Conservation (phyloP, 2,888 invertebrate species). For the Gonocerus acuteangulatus region DNA sequence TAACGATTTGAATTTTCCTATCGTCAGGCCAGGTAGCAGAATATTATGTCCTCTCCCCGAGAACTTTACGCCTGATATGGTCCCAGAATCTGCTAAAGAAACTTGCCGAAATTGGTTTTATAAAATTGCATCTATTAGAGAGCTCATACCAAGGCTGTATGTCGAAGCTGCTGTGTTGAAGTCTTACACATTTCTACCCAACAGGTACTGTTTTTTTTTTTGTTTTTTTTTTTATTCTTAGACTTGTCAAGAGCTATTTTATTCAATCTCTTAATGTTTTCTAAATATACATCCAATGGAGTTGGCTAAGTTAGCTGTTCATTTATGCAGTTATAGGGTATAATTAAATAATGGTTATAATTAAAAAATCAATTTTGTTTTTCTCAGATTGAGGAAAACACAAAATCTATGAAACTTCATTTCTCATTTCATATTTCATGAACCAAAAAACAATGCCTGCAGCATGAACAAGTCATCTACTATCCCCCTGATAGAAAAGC, state of each 20-base stretch:
- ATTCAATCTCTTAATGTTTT: no score
- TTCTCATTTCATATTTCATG: no score
- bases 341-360: no score
- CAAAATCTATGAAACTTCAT: no score
- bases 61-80: slow-evolving; percentile 68
- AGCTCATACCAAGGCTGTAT: slow-evolving; percentile 85
- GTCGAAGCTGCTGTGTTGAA: slow-evolving; percentile 88
- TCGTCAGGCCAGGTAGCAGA: slow-evolving; percentile 49
- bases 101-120: slow-evolving; percentile 99
- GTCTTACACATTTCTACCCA: slow-evolving; percentile 76
- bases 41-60: slow-evolving; percentile 48
- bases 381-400: no score
- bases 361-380: no score
- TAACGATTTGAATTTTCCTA: slow-evolving; percentile 9
- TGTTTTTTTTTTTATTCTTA: no score
- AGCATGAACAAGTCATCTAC: no score
- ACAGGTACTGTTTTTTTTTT: slow-evolving; percentile 43
- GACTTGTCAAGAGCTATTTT: not conserved
- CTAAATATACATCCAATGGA: not conserved
- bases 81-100: slow-evolving; percentile 82
- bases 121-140: slow-evolving; percentile 94
- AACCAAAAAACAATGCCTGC: no score
- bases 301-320: not conserved
- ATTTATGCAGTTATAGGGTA: no score
- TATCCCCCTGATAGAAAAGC: no score